phyloP scores from a whole-genome alignment of 37 sponge, comb jelly and placozoan genomes.

The Chondrilla cf. caribensis region DNA sequence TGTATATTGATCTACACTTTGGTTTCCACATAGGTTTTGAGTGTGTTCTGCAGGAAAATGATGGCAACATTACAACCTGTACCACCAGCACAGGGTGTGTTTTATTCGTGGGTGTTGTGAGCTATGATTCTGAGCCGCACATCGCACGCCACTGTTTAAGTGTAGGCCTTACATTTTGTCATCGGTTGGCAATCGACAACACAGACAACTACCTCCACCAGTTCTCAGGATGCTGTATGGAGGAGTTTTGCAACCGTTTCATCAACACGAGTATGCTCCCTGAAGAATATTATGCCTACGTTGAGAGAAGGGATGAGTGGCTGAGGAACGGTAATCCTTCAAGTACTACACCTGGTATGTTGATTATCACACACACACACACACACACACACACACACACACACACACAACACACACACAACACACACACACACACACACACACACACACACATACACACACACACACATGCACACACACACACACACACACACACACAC shows the following conservation, averaged over 20 bases:
- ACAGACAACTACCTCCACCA: not conserved
- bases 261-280: not conserved
- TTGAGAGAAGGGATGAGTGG: too few relatives aligned
- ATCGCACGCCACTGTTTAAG: not conserved
- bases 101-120: not conserved
- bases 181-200: not conserved
- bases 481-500: conserved; percentile 19
- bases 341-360: too few relatives aligned
- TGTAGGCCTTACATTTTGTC: not conserved
- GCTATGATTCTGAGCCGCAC: not conserved
- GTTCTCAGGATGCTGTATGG: conserved; percentile 6
- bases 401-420: not conserved
- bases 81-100: not conserved
- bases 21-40: too few relatives aligned
- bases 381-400: too few relatives aligned
- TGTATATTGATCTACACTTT: too few relatives aligned
- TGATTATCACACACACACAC: too few relatives aligned
- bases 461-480: conserved; percentile 15
- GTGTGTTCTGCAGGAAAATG: too few relatives aligned
- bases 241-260: not conserved
- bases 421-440: not conserved
- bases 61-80: not conserved
- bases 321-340: too few relatives aligned
- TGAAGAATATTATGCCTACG: too few relatives aligned
- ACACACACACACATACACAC: conserved; percentile 32